Evolutionary conservation across 2,113 vertebrate species (phyloP).

Genomic region (Malurus alboscapulatus): DNA sequence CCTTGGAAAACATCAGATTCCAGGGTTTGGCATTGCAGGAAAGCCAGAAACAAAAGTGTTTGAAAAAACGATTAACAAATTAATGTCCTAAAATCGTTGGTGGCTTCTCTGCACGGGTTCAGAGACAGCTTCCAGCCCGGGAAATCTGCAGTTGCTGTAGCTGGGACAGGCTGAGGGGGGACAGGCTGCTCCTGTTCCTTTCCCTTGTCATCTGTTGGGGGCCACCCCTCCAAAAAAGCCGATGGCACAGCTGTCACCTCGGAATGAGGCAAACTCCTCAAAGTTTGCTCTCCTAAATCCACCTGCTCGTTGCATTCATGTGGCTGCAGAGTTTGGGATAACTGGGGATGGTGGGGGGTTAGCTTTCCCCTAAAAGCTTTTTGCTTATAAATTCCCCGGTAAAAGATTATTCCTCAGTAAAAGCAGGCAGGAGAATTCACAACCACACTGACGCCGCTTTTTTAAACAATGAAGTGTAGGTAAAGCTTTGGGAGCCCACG

Average conservation of each 20-base stretch:
- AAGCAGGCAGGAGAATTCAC: neutral
- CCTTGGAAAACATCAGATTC: neutral
- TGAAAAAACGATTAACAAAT: neutral
- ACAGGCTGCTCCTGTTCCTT: neutral
- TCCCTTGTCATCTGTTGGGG: neutral
- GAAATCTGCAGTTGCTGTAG: accelerated
- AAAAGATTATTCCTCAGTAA: neutral
- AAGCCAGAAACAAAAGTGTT: neutral
- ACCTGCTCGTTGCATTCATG: neutral
- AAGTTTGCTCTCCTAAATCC: neutral
- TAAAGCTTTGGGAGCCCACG: neutral
- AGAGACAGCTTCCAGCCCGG: neutral
- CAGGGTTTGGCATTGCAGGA: neutral
- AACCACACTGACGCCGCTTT: neutral
- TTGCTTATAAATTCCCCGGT: neutral
- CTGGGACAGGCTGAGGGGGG: neutral
- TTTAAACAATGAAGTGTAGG: neutral
- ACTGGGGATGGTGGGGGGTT: too few relatives aligned
- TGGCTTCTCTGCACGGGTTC: neutral
- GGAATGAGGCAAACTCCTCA: neutral
- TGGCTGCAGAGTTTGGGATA: neutral
- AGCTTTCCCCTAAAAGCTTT: neutral
- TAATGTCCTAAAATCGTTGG: neutral
- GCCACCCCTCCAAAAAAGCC: neutral
- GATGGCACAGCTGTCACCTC: neutral